phyloP scores from a whole-genome alignment of 2,888 invertebrate genomes.

The Trissolcus japonicus region DNA sequence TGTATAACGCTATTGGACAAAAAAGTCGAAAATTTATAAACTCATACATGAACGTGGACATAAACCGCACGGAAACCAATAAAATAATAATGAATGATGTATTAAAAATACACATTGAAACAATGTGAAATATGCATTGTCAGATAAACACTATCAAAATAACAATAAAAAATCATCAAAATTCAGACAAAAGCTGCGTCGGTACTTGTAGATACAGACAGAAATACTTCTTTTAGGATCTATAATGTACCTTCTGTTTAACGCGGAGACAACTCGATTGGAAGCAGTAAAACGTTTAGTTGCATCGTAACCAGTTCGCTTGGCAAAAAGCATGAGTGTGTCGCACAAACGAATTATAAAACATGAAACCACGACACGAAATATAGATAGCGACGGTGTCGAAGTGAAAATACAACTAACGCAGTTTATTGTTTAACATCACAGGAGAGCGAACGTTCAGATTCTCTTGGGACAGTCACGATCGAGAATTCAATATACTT shows the following conservation, averaged over 20 bases:
- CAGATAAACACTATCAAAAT: too few species aligned
- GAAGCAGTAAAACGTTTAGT: constrained; percentile 25
- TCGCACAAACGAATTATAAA: constrained; percentile 8
- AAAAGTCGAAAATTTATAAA: too few species aligned
- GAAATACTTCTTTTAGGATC: too few species aligned
- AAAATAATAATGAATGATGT: too few species aligned
- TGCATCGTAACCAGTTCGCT: constrained; percentile 34
- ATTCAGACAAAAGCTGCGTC: not conserved
- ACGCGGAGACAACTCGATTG: constrained; percentile 5
- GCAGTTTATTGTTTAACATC: constrained; percentile 40
- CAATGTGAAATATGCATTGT: not conserved
- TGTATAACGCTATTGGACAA: too few species aligned
- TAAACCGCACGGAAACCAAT: too few species aligned
- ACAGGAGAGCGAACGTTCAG: constrained; percentile 43
- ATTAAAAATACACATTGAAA: not conserved
- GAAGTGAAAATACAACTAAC: constrained; percentile 31
- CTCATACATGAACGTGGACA: too few species aligned
- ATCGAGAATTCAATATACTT: constrained; percentile 16
- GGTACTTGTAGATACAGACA: not conserved
- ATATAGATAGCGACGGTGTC: not conserved
- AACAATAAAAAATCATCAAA: not conserved
- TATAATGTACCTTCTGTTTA: too few species aligned
- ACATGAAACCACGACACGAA: constrained; percentile 24
- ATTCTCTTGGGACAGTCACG: constrained; percentile 23
- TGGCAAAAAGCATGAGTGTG: constrained; percentile 33